Conservation (phyloP, 2,113 vertebrate species). For the Sigmodon hispidus region DNA sequence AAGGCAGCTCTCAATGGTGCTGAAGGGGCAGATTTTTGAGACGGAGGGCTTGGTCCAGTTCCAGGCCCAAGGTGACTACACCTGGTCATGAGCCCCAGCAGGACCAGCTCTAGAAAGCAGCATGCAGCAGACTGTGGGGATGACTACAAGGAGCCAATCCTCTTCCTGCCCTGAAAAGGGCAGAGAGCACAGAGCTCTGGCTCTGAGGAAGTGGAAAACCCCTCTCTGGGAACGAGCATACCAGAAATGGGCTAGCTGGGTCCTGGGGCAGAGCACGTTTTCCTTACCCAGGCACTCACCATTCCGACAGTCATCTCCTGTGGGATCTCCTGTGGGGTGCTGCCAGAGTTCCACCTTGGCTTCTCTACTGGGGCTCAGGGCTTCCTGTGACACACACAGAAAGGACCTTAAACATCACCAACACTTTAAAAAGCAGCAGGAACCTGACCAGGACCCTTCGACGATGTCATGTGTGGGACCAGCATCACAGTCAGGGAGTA, state of each 20-base stretch:
- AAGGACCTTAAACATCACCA: conserved; percentile 35
- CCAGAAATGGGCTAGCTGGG: background rate
- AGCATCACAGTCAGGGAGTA: background rate
- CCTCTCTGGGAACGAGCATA: background rate
- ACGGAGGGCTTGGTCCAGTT: background rate
- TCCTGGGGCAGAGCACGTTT: background rate
- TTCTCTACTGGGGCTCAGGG: conserved; percentile 5
- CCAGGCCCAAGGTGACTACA: accelerated
- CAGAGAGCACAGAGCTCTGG: background rate
- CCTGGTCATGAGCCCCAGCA: background rate
- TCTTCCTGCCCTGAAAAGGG: background rate
- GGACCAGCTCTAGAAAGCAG: background rate
- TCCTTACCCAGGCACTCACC: conserved; percentile 61
- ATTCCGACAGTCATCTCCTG: conserved; percentile 18
- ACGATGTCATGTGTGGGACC: background rate
- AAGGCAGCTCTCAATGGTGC: background rate
- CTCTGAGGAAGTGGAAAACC: background rate
- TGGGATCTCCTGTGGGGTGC: background rate
- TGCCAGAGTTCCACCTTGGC: conserved; percentile 45
- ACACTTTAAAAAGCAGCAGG: background rate
- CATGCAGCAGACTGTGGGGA: background rate
- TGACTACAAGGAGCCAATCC: background rate
- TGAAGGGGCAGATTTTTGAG: background rate
- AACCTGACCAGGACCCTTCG: background rate
- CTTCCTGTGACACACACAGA: conserved; percentile 63